Evolutionary conservation across 1,140 invertebrate species (phyloP), one percentile per base, ranked within the genome.

Genomic region (Megalonaias nervosa): DNA sequence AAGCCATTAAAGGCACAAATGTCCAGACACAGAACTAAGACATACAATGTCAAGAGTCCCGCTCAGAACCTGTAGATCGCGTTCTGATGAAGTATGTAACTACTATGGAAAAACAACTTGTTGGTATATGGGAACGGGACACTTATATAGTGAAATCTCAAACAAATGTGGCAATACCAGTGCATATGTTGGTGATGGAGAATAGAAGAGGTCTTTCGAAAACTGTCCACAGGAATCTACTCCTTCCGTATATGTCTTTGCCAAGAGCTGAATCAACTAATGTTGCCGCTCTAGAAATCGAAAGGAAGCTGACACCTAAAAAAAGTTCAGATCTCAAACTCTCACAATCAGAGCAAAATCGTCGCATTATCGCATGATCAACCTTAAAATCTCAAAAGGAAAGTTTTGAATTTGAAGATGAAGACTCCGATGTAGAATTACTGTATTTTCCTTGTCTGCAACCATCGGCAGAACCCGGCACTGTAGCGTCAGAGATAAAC

Each of bases 41-140:
- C 57, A 21, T 11, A 19, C 62, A 26, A n/a, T 19, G 56, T 38
- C 48, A 74, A 72, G 62, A 71, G 14, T 59, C 61, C 11, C 65
- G 16, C 15, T 3, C 69, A 9, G 26, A 68, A n/a, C n/a, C n/a
- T 21, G 74, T 65, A 57, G 77, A 79, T 48, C 31, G 71, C 0
- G 71, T 79, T 23, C 58, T 79, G 15, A 15, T 79, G 17, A 67
- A 58, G n/a, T 56, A 73, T 16, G 11, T 74, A 17, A 60, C 55
- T 3, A 59, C 67, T 64, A 61, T 59, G 21, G 72, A 73, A 9
- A 79, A 79, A 64, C 71, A 74, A 66, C 2, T 77, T 67, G 71
- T 58, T 6, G 77, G 75, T 66, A 69, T 23, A 65, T 79, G 77
- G 77, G 68, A 79, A 59, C 21, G 56, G 48, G 67, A 79, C 19